A percentile compares a stretch with the other conserved stretches of the same genome.
Evolutionary conservation across 1,140 invertebrate species (phyloP).

Genomic region (Anastatus disparis): DNA sequence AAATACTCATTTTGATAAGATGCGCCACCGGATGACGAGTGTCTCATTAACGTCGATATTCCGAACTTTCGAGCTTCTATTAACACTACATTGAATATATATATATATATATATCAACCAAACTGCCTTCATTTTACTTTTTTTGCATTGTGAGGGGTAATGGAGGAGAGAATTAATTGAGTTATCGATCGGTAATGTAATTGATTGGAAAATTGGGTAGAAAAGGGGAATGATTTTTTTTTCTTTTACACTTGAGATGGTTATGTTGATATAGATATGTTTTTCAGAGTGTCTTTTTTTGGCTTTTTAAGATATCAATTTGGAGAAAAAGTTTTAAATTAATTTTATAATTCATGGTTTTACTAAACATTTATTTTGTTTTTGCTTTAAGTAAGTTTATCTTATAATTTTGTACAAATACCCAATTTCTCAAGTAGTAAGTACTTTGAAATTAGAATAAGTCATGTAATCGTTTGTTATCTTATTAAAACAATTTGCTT

Average conservation of each 20-base stretch:
- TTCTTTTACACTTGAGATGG: neutral
- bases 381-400: conserved; percentile 7
- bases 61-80: too few species aligned
- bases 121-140: neutral
- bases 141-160: neutral
- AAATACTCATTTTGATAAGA: conserved; percentile 16
- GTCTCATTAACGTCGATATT: conserved; percentile 40
- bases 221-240: too few species aligned
- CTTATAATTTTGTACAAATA: too few species aligned
- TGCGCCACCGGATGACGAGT: conserved; percentile 18
- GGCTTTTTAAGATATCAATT: too few species aligned
- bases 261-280: neutral
- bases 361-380: too few species aligned
- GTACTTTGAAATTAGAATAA: too few species aligned
- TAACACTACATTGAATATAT: too few species aligned
- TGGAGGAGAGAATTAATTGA: conserved; percentile 18
- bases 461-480: too few species aligned
- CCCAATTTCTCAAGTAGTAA: too few species aligned
- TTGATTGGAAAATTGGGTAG: conserved; percentile 21
- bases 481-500: too few species aligned
- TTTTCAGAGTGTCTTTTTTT: too few species aligned
- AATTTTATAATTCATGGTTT: neutral
- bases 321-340: neutral
- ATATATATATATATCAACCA: too few species aligned
- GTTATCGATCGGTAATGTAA: conserved; percentile 7